phyloP scores from a whole-genome alignment of 2,888 invertebrate species.

The Agrilus mali region DNA sequence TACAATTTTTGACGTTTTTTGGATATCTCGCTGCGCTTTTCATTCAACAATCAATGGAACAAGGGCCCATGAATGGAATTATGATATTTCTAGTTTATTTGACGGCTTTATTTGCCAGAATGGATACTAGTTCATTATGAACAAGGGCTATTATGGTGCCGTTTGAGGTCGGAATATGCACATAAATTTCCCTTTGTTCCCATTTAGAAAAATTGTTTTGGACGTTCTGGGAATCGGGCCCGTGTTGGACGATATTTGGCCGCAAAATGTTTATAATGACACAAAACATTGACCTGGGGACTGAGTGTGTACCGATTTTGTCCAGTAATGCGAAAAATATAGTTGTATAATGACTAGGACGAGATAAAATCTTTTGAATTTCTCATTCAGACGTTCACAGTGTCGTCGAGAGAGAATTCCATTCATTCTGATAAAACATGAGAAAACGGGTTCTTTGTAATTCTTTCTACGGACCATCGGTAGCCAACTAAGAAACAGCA shows the following conservation, averaged over 20 bases:
- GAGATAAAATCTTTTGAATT: too few species aligned
- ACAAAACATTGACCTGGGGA: conserved; percentile 15
- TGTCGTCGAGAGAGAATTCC: too few species aligned
- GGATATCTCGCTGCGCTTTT: conserved; percentile 27
- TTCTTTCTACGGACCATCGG: too few species aligned
- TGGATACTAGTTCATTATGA: conserved; percentile 16
- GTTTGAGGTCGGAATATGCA: conserved; percentile 26
- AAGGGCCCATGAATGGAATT: conserved; percentile 20
- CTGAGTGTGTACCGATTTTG: not conserved
- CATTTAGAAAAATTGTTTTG: not conserved
- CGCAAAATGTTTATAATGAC: conserved; percentile 22
- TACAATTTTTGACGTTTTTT: conserved; percentile 27
- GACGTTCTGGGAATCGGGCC: not conserved
- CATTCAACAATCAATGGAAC: conserved; percentile 20
- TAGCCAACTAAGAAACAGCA: too few species aligned
- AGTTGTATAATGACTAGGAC: too few species aligned
- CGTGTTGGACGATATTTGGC: conserved; percentile 20
- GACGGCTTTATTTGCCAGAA: conserved; percentile 25
- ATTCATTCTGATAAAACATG: too few species aligned
- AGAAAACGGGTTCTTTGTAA: too few species aligned
- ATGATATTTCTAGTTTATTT: conserved; percentile 25
- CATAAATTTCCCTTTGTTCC: conserved; percentile 26
- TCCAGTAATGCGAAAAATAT: too few species aligned
- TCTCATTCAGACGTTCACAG: too few species aligned
- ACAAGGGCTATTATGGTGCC: conserved; percentile 20